These are phyloP conservation scores for Stramonita haemastoma DNA, from an alignment of 2,888 invertebrate species.

Conservation along the genomic window DNA sequence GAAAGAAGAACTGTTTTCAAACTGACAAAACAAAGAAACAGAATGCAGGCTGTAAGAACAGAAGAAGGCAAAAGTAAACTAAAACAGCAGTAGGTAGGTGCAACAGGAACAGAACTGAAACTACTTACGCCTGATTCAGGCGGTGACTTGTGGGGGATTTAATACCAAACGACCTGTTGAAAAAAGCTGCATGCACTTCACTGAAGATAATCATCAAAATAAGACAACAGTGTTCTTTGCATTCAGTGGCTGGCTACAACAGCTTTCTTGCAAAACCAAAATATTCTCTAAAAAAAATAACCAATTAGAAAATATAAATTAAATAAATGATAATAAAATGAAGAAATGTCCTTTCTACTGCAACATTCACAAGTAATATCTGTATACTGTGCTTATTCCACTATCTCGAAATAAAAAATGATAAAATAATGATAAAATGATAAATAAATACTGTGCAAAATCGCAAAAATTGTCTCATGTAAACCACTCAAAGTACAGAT, in stretches of 20 bases:
- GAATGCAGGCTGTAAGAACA: not conserved
- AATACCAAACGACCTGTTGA: slow-evolving; percentile 48
- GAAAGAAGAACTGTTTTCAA: not conserved
- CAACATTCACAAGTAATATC: no score
- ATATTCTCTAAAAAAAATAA: no score
- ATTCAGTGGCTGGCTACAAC: not conserved
- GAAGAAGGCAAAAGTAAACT: not conserved
- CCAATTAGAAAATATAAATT: no score
- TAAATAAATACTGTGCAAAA: no score
- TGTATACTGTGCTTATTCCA: no score
- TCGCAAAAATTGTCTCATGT: no score
- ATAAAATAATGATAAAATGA: no score
- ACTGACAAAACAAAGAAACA: not conserved
- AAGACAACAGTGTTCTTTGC: not conserved
- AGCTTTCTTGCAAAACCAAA: not conserved
- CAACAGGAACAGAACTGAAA: not conserved
- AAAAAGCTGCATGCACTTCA: slow-evolving; percentile 20
- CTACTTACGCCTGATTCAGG: slow-evolving; percentile 46
- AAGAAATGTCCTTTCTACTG: no score
- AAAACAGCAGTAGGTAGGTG: not conserved
- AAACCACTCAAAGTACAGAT: no score
- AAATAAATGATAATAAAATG: no score
- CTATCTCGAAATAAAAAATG: no score
- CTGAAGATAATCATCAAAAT: not conserved
- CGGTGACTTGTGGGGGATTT: slow-evolving; percentile 43